phyloP scores from a whole-genome alignment of 2,888 invertebrate genomes.

The Orthosia cruda region DNA sequence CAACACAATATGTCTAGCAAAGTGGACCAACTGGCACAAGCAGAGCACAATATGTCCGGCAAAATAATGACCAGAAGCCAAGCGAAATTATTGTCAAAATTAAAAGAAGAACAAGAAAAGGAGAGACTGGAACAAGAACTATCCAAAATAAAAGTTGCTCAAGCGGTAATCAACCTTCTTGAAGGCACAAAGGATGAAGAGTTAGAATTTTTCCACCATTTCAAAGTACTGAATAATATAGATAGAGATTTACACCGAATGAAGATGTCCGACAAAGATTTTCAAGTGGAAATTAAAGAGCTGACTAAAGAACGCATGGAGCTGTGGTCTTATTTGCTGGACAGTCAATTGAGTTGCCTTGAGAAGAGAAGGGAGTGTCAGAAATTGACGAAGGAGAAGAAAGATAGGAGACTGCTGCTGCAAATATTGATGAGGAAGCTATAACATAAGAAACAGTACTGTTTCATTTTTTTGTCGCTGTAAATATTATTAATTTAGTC shows the following conservation, averaged over 20 bases:
- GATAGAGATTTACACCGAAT: constrained; percentile 2
- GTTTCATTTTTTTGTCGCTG: neutral
- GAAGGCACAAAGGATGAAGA: constrained; percentile 12
- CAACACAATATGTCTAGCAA: too few relatives aligned
- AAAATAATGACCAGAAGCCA: constrained; percentile 1
- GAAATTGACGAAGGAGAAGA: constrained; percentile 3
- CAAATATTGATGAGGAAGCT: neutral
- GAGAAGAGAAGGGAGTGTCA: constrained; percentile 2
- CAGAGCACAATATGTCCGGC: too few relatives aligned
- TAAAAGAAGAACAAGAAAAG: neutral
- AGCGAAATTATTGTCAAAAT: neutral
- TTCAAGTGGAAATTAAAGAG: neutral
- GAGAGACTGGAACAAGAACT: neutral
- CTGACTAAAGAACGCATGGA: neutral
- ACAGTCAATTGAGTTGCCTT: neutral
- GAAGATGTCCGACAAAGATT: neutral
- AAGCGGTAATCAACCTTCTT: constrained; percentile 1
- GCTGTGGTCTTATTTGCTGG: neutral
- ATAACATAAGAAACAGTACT: neutral
- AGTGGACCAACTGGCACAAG: too few relatives aligned
- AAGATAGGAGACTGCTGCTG: neutral
- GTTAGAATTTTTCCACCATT: neutral
- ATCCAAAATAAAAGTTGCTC: neutral
- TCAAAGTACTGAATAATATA: neutral
- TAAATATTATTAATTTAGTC: too few relatives aligned